These are phyloP conservation scores for Oreochromis spilurus DNA, from an alignment of 2,113 vertebrate genomes.

Conservation along the genomic window DNA sequence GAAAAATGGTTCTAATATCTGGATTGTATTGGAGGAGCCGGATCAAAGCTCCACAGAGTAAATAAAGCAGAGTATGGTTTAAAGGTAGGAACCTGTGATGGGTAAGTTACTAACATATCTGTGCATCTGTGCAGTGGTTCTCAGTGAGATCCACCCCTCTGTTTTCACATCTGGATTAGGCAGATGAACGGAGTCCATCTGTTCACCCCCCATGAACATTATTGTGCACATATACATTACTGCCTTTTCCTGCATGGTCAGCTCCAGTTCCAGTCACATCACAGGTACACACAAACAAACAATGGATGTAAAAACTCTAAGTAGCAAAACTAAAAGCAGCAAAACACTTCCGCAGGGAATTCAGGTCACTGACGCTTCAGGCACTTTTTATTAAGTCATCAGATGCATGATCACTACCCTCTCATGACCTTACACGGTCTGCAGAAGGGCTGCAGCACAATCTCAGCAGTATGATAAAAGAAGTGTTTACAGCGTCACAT, in stretches of 20 bases:
- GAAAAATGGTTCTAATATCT: background rate
- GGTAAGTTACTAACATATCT: background rate
- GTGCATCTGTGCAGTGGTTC: background rate
- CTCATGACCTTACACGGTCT: background rate
- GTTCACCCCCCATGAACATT: background rate
- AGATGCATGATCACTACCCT: background rate
- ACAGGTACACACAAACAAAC: background rate
- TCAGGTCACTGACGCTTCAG: background rate
- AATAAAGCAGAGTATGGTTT: background rate
- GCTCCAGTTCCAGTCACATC: background rate
- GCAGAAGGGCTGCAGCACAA: background rate
- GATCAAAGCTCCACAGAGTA: background rate
- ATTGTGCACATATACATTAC: background rate
- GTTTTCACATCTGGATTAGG: background rate
- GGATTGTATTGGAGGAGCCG: background rate
- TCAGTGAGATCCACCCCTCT: background rate
- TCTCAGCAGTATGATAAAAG: background rate
- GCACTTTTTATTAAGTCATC: conserved; percentile 7
- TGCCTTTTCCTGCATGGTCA: background rate
- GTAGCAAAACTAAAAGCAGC: conserved; percentile 29
- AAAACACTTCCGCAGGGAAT: background rate
- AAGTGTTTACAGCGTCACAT: background rate
- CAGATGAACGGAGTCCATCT: background rate
- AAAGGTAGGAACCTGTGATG: background rate
- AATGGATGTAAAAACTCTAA: conserved; percentile 4